Evolutionary conservation across 2,113 vertebrate species (phyloP).

Genomic region (Podarcis raffonei): DNA sequence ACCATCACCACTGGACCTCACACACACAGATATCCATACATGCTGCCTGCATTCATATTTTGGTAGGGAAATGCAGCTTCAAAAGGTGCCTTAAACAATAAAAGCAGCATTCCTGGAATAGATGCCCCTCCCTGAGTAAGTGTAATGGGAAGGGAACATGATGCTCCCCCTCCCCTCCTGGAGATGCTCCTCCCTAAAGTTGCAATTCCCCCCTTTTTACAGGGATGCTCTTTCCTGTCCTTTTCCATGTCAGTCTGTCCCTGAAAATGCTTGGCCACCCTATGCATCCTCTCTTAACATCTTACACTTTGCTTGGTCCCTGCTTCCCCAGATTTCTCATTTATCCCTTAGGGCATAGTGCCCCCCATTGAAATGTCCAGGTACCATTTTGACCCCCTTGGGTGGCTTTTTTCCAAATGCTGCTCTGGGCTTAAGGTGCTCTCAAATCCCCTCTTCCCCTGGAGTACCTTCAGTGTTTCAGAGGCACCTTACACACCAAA

Average conservation of each 20-base stretch:
- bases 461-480: neutral
- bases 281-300: neutral
- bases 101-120: neutral
- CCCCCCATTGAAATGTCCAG: neutral
- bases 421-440: too few relatives aligned
- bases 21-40: too few relatives aligned
- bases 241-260: too few relatives aligned
- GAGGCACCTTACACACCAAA: neutral
- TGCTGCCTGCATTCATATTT: neutral
- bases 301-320: neutral
- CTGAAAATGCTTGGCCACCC: too few relatives aligned
- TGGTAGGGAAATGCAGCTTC: neutral
- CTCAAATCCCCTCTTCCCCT: neutral
- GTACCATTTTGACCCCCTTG: neutral
- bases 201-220: too few relatives aligned
- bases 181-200: too few relatives aligned
- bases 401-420: neutral
- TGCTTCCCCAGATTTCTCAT: neutral
- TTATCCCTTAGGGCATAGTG: neutral
- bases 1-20: neutral
- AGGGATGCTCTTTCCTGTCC: too few relatives aligned
- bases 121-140: neutral
- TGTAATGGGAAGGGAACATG: too few relatives aligned
- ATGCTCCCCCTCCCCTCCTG: too few relatives aligned
- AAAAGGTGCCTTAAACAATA: neutral